Base-by-base conservation (phyloP, 2,888 invertebrate species). In the Lochmaea capreae region DNA sequence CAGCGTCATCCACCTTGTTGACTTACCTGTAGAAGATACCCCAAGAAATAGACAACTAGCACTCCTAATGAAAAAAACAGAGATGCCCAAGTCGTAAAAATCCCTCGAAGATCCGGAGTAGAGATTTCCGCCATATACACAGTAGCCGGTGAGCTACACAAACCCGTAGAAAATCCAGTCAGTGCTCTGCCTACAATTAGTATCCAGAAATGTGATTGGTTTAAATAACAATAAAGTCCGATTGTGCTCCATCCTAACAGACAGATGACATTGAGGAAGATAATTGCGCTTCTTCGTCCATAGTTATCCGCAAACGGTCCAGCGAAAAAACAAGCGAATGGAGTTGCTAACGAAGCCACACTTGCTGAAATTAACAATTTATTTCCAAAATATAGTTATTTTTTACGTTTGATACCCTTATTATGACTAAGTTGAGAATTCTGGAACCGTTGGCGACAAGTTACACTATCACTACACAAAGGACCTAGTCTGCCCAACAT, bases 71-170 rank as follows among this genome's bases (percentile, higher is more conserved):
- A 88, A 59, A 90, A 89, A 33, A 87, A 85, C 2, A 89, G 85
- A 14, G 89, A 89, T 3, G 89, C 88, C 89, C 90, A 90, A 0
- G 90, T 90, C 11, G 89, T 88, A 65, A 91, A 87, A 58, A 89
- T 88, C 10, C 89, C 87, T 74, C 90, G 82, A 74, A 89, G 82
- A 65, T 86, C 85, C 0, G 88, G 82, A 2, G 86, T 86, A 0
- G 89, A 85, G 6, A 89, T 84, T 82, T 91, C 91, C 0, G 89
- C 89, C 77, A 89, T 87, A 78, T 91, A 91, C 22, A 90, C 88
- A 0, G 90, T 88, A 0, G 90, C 88, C 0, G 90, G 89, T 11
- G 88, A 88, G 59, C 90, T 88, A 3, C 89, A 88, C 68, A 90
- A 81, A 0, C 91, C 91, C 1, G 88, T 88, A 0, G 89, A 87